A percentile compares a stretch with the other conserved stretches of the same genome.
These are phyloP conservation scores for Perizoma flavofasciatum DNA, from an alignment of 2,888 invertebrate species.

Conservation along the genomic window DNA sequence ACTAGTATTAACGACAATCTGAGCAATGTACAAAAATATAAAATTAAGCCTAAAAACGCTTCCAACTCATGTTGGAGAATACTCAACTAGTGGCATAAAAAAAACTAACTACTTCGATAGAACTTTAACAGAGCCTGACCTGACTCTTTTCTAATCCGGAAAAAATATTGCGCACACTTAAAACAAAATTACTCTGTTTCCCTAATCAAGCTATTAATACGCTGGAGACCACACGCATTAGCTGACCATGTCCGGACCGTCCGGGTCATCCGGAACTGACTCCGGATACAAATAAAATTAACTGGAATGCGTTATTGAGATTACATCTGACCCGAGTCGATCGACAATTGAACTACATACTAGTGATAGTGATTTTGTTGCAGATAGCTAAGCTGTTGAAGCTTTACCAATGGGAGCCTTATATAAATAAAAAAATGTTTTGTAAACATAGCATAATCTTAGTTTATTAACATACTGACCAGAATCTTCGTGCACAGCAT, in stretches of 20 bases:
- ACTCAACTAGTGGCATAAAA: too few species aligned
- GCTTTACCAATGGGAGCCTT: too few species aligned
- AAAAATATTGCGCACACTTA: constrained; percentile 38
- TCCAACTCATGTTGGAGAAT: too few species aligned
- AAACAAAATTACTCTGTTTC: constrained; percentile 34
- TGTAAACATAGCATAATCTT: too few species aligned
- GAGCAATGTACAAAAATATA: too few species aligned
- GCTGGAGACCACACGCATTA: constrained; percentile 38
- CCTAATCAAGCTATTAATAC: constrained; percentile 46
- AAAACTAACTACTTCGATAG: too few species aligned
- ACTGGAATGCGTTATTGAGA: constrained; percentile 29
- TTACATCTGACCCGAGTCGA: constrained; percentile 26
- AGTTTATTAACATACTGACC: too few species aligned
- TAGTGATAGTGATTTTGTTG: background rate
- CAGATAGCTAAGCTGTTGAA: background rate
- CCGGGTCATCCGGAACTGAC: constrained; percentile 29
- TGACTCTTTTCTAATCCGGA: constrained; percentile 7
- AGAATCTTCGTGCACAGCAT: too few species aligned
- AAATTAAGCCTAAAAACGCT: too few species aligned
- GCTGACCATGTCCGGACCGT: constrained; percentile 33
- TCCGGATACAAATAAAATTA: constrained; percentile 38
- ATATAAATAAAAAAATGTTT: too few species aligned
- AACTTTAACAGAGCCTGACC: too few species aligned
- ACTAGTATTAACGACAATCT: too few species aligned
- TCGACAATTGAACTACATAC: constrained; percentile 8